Base-by-base conservation (phyloP, 2,113 vertebrate genomes). In the Coryphaenoides rupestris region DNA sequence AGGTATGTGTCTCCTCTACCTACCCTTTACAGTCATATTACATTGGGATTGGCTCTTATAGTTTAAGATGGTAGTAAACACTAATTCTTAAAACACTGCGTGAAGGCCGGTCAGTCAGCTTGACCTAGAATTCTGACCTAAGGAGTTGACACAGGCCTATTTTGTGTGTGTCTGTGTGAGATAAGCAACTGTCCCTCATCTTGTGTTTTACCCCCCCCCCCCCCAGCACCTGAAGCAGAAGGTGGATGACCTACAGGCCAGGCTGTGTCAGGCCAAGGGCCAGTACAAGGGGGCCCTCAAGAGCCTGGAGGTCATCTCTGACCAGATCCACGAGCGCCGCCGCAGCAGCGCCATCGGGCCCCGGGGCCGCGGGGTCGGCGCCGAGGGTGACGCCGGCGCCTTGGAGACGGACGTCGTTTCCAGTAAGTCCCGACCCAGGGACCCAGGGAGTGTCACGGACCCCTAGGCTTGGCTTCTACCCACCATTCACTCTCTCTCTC, bases 261-360 rank as follows among this genome's bases (percentile, higher is more conserved):
- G 93, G 55, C 90, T 98, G 70, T 88, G 91, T 5, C 86, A 92
- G 78, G 95, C 96, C 0, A 98, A 98, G 58, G 93, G 91, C 0
- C 93, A 97, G 58, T 99, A 98, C 68, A 98, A 95, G 87, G 90
- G 90, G 0, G 95, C 96, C 2, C 85, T 99, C 79, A 93, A 92
- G 88, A 98, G 95, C 75, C 89, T 99, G 84, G 96, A 99, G 91
- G 93, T 87, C 90, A 99, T 99, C 81, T 99, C 96, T 0, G 96
- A 99, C 1, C 95, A 99, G 91, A 99, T 99, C 77, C 96, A 99
- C 0, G 93, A 96, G 86, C 91, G 94, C 10, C 89, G 96, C 21
- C 87, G 95, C 0, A 93, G 79, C 61, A 89, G 87, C 0, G 80
- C 91, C 73, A 95, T 98, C 78, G 96, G 96, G 1, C 95, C 94